A percentile compares a stretch with the other conserved stretches of the same genome.
These are phyloP conservation scores for Graphium colonna DNA, from an alignment of 2,888 invertebrate species.

Conservation along the genomic window DNA sequence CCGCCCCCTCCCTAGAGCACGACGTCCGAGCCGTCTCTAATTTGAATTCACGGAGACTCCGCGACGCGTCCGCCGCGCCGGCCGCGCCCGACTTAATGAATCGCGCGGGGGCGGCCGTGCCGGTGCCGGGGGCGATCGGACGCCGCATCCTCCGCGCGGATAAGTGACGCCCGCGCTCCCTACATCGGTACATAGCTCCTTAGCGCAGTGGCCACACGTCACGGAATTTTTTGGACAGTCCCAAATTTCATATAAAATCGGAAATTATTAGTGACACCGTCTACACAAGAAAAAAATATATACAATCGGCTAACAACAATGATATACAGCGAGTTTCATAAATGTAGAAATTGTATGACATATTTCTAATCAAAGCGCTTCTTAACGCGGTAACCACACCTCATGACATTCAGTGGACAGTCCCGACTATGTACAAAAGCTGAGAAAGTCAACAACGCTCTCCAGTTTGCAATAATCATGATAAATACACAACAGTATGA, in stretches of 20 bases:
- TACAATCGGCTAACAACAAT: too few relatives aligned
- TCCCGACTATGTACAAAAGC: too few relatives aligned
- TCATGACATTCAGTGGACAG: too few relatives aligned
- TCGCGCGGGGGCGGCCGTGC: conserved; percentile 45
- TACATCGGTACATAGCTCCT: conserved; percentile 61
- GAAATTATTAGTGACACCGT: too few relatives aligned
- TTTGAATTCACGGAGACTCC: conserved; percentile 80
- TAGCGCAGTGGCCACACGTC: conserved; percentile 37
- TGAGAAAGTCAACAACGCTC: too few relatives aligned
- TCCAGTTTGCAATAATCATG: too few relatives aligned
- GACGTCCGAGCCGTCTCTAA: conserved; percentile 78
- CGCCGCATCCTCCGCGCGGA: conserved; percentile 79
- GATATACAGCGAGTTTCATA: too few relatives aligned
- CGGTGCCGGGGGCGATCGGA: conserved; percentile 57
- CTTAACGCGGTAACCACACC: too few relatives aligned
- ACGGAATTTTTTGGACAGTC: conserved; percentile 2
- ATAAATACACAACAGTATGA: too few relatives aligned
- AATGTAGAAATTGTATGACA: too few relatives aligned
- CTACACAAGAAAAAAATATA: too few relatives aligned
- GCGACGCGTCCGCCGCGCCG: conserved; percentile 78
- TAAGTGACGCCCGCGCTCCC: conserved; percentile 79
- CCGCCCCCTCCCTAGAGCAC: conserved; percentile 54
- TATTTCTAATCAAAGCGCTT: too few relatives aligned
- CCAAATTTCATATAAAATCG: neutral
- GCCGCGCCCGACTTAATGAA: conserved; percentile 80